Base-by-base conservation (phyloP, 2,113 vertebrate species). In the Podarcis muralis region DNA sequence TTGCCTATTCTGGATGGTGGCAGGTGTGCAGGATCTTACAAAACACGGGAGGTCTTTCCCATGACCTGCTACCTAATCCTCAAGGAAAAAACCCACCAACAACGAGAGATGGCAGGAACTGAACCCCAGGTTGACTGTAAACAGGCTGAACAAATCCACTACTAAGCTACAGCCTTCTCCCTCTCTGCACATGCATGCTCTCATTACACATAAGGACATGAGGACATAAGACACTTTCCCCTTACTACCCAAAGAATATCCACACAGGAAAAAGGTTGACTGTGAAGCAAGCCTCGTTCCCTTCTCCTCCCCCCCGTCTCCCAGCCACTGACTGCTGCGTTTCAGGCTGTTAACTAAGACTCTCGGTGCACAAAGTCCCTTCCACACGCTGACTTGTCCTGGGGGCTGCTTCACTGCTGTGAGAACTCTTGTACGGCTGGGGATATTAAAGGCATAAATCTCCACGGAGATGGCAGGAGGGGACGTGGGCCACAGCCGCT, bases 371-470 rank as follows among this genome's bases (percentile, higher is more conserved):
- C 27, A 66, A 75, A 83, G 59, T 53, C 43, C 20, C 30, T 53
- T 83, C 72, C 8, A 48, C 30, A 83, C 25, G 59, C 59, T 4
- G 1, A 8, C n/a, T 59, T 81, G 78, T 87, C 78, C 59, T 77
- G 40, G 81, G 48, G 22, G 81, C 40, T 35, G 22, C 22, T 76
- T 88, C 80, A 75, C 48, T 75, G 71, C 80, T 88, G 71, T 74
- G 37, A 74, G 53, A 77, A 66, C 32, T n/a, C 84, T 76, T 77
- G 74, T 57, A 78, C 78, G 57, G 57, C 84, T 86, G 74, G 57
- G 18, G 71, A 77, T 88, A 88, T 88, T 88, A 88, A 88, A 76
- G 72, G 62, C 81, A 88, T 83, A 88, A 83, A 88, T 88, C 87
- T 88, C 87, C 80, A 77, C 30, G 43, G 81, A 76, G 80, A 27